Percentiles rank a stretch among this genome's conserved stretches.
Evolutionary conservation across 2,113 vertebrate species (phyloP).

Genomic region (Tachuris rubrigastra): DNA sequence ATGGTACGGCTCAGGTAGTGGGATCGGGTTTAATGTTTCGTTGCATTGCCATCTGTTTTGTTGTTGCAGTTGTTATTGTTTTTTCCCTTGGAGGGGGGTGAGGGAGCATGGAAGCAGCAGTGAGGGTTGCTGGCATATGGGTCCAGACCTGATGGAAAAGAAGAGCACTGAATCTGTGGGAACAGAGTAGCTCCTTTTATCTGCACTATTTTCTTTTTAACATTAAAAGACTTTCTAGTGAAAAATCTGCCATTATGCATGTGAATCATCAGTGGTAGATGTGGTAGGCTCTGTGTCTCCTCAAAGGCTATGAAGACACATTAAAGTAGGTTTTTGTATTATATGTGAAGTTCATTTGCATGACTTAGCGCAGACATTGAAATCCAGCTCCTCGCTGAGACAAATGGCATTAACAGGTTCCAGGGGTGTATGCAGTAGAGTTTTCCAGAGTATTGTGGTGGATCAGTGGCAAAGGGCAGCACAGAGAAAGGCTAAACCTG

Average conservation of each 20-base stretch:
- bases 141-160: not conserved
- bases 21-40: constrained; percentile 51
- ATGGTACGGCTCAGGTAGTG: not conserved
- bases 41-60: constrained; percentile 20
- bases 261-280: not conserved
- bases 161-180: not conserved
- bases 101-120: not conserved
- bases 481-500: not conserved
- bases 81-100: not conserved
- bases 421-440: not conserved
- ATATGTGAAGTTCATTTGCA: not conserved
- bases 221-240: not conserved
- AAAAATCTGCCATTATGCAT: constrained; percentile 25
- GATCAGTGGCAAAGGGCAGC: not conserved
- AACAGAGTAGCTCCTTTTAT: constrained; percentile 6
- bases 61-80: not conserved
- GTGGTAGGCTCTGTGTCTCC: not conserved
- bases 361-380: not conserved
- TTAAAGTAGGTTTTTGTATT: constrained; percentile 37
- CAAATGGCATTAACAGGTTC: not conserved
- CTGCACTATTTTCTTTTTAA: not conserved
- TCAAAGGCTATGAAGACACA: constrained; percentile 26
- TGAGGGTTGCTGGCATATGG: not conserved
- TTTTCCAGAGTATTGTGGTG: not conserved
- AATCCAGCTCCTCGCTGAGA: not conserved